Percentiles rank a stretch among this genome's conserved stretches.
Evolutionary conservation across 2,797 vertebrate genomes (phyloP).

Genomic region (Gobionotothen gibberifrons): DNA sequence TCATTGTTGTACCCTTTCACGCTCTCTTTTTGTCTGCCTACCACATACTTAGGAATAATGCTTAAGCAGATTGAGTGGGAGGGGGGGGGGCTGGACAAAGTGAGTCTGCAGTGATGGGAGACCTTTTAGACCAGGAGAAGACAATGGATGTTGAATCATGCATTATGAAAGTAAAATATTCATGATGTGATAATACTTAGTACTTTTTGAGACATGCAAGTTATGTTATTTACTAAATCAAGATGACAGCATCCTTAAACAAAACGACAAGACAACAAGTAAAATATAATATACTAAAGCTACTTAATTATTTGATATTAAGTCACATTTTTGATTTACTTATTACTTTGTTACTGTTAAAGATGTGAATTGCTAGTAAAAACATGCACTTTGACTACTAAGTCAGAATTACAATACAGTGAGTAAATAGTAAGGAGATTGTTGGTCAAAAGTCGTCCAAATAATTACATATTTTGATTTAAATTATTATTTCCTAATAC

Average conservation of each 20-base stretch:
- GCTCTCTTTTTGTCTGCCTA: neutral
- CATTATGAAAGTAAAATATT: neutral
- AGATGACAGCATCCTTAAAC: neutral
- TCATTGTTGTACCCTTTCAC: conserved; percentile 48
- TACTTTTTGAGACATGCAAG: no score
- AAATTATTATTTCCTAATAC: no score
- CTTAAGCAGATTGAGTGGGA: conserved; percentile 18
- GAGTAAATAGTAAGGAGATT: neutral
- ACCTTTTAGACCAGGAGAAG: conserved; percentile 4
- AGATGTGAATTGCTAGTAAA: no score
- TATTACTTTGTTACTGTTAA: neutral
- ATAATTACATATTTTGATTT: no score
- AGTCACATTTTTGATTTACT: neutral
- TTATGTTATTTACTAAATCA: no score
- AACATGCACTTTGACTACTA: neutral
- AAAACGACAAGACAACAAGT: neutral
- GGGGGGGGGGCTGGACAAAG: neutral
- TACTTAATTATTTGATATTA: neutral
- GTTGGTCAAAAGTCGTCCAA: no score
- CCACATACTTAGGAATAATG: conserved; percentile 46
- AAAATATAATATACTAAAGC: no score
- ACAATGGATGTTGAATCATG: neutral
- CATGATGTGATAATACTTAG: no score
- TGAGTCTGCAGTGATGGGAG: conserved; percentile 10
- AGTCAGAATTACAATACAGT: neutral